A percentile compares a stretch with the other conserved stretches of the same genome.
phyloP scores from a whole-genome alignment of 1,140 invertebrate genomes.

The Homalodisca vitripennis region DNA sequence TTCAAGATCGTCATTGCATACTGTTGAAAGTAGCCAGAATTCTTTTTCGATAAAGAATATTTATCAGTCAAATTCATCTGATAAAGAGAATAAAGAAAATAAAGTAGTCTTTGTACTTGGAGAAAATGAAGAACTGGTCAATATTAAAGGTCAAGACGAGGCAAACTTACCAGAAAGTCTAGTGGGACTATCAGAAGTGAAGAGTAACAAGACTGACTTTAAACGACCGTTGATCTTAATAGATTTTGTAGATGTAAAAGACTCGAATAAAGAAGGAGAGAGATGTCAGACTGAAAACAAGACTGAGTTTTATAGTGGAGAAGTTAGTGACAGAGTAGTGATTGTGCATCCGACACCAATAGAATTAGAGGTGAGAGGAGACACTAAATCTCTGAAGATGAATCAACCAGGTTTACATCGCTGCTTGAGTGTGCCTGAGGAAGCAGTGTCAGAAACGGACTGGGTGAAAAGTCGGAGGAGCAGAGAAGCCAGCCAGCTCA shows the following conservation, averaged over 20 bases:
- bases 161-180: not conserved
- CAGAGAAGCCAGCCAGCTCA: not conserved
- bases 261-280: not conserved
- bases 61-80: not conserved
- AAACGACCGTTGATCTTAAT: not conserved
- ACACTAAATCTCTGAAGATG: not conserved
- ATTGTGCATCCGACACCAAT: conserved; percentile 13
- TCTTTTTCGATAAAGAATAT: conserved; percentile 14
- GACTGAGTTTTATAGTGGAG: conserved; percentile 9
- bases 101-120: conserved; percentile 73
- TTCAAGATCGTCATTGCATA: not conserved
- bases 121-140: conserved; percentile 66
- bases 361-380: not conserved
- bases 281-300: not conserved
- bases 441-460: not conserved
- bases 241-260: not conserved
- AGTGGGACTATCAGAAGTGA: not conserved
- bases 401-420: not conserved
- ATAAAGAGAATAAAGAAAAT: conserved; percentile 19
- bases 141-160: conserved; percentile 47
- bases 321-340: not conserved
- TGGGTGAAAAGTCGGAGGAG: not conserved
- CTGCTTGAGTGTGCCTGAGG: conserved; percentile 13
- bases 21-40: not conserved
- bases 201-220: not conserved